Base-by-base conservation (phyloP, 2,888 invertebrate genomes). In the Agonopterix alstromeriana region DNA sequence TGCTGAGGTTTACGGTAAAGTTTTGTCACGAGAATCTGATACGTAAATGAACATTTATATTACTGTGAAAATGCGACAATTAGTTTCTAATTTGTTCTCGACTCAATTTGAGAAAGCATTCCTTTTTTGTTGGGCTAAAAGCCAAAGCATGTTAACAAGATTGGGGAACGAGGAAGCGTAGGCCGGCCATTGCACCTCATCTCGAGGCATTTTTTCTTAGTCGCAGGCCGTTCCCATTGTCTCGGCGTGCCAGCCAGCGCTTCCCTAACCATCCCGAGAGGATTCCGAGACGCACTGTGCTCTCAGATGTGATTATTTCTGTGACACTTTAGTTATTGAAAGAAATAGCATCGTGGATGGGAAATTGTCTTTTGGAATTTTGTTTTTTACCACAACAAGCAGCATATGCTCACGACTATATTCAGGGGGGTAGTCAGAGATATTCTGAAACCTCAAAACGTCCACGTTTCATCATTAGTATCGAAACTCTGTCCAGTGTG, bases 251-350 rank as follows among this genome's bases (percentile, higher is more conserved):
- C 56, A 55, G 55, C 45, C 56, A 55, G 53, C 54, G 61, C 51
- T 63, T 57, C 60, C 61, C 62, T 53, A 51, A 54, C 49, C 47
- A 52, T 66, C 70, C 66, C 66, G 10, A 10, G 62, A 61, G 67
- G 47, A 56, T 62, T 56, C 42, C 50, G 43, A 53, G 50, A 53
- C 50, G 56, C 56, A 49, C 54, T 48, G 48, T 60, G 58, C 64
- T 67, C 70, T 66, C 67, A 53, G 63, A 68, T 67, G 63, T 67
- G 68, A 76, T 73, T 71, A 73, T 68, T 62, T 58, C 64, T 59
- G 60, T 61, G 63, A 66, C 66, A 64, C 58, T 62, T 63, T 58
- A 58, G 52, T 56, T 69, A 67, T 68, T 67, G 62, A 63, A 69
- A 65, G 55, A 53, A 51, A 9, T n/a, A 38, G 7, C 5, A 7